Percentiles rank a stretch among this genome's conserved stretches.
These are phyloP conservation scores for Macaria liturata DNA, from an alignment of 2,888 invertebrate genomes.

Conservation along the genomic window DNA sequence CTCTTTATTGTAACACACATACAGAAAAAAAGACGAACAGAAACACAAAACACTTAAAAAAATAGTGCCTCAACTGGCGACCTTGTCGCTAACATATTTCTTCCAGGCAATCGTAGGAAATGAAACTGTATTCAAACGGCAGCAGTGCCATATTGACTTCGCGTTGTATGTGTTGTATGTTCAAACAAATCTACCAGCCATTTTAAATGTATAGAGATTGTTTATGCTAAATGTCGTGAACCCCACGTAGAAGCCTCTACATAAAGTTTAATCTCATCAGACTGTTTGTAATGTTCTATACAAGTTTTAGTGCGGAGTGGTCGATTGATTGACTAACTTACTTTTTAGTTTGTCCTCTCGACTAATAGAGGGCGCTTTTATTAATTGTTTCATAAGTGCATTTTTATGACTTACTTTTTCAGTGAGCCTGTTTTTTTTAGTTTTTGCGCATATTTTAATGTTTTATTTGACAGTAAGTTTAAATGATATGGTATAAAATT, in stretches of 20 bases:
- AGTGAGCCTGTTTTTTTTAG: too few species aligned
- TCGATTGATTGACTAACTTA: slow-evolving; percentile 37
- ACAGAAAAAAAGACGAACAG: too few species aligned
- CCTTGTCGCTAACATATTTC: too few species aligned
- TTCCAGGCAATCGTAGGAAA: too few species aligned
- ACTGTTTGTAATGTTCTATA: slow-evolving; percentile 35
- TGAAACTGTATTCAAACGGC: too few species aligned
- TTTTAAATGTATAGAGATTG: slow-evolving; percentile 39
- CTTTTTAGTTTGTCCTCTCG: slow-evolving; percentile 5
- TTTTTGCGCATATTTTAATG: too few species aligned
- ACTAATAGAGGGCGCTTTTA: slow-evolving; percentile 12
- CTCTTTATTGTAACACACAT: too few species aligned
- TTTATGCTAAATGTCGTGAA: slow-evolving; percentile 45
- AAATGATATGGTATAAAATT: too few species aligned
- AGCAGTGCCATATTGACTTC: slow-evolving; percentile 1
- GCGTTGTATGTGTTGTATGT: slow-evolving; percentile 35
- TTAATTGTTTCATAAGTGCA: neutral
- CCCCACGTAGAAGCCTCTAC: slow-evolving; percentile 50
- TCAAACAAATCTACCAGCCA: slow-evolving; percentile 58
- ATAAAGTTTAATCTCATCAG: slow-evolving; percentile 39
- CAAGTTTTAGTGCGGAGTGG: slow-evolving; percentile 25
- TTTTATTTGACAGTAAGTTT: too few species aligned
- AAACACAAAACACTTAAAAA: too few species aligned
- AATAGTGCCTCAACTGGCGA: too few species aligned
- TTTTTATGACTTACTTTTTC: too few species aligned